Percentiles rank a stretch among this genome's conserved stretches.
phyloP scores from a whole-genome alignment of 2,113 vertebrate genomes.

The Sardina pilchardus region DNA sequence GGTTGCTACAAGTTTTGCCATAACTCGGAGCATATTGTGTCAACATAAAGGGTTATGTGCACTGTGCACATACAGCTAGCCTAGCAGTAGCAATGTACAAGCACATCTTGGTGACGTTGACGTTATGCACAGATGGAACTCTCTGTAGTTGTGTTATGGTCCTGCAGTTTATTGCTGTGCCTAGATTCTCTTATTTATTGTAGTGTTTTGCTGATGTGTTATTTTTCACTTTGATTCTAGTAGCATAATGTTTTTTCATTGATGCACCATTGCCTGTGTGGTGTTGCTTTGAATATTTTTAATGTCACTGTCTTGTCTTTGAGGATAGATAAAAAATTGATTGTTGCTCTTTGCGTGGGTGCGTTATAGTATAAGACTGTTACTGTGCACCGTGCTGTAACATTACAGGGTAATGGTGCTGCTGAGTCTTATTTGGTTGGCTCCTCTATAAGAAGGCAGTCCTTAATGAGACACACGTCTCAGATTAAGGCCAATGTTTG shows the following conservation, averaged over 20 bases:
- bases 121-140: neutral
- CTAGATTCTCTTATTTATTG: neutral
- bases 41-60: neutral
- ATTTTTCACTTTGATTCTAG: neutral
- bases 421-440: neutral
- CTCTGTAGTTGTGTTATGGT: neutral
- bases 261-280: neutral
- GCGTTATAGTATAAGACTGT: neutral
- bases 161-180: neutral
- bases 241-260: neutral
- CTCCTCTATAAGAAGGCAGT: neutral
- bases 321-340: neutral
- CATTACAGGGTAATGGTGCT: neutral
- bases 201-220: neutral
- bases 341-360: neutral
- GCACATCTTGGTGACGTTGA: neutral
- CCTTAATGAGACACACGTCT: constrained; percentile 32
- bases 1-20: neutral
- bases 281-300: neutral
- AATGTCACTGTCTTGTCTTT: neutral
- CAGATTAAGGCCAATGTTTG: constrained; percentile 55
- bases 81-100: neutral
- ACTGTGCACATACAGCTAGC: neutral
- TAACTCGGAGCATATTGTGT: neutral
- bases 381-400: neutral